Base-by-base conservation (phyloP, 2,888 invertebrate species). In the Mesoligia furuncula region DNA sequence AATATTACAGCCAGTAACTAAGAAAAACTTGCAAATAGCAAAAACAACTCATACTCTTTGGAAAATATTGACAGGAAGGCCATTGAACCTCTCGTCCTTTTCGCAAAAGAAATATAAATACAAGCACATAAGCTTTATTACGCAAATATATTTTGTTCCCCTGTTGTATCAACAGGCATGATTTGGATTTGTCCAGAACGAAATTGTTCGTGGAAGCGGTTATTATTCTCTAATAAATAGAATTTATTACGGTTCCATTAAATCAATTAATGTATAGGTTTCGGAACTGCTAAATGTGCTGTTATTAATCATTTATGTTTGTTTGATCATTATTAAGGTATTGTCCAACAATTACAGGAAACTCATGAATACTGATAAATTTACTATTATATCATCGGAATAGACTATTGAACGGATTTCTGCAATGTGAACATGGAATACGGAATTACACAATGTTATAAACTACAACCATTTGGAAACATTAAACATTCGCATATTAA, bases 401-500 rank as follows among this genome's bases (percentile, higher is more conserved):
- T 68, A 27, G 39, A 65, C 68, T n/a, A 69, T 61, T 66, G 8
- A 72, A 54, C 27, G 13, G 13, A 62, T 80, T 51, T 66, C 57
- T 66, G 74, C 20, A 54, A 62, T 62, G 13, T 51, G 17, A 75
- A 80, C 48, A 77, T 42, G 24, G 54, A 71, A 75, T 69, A 72
- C 31, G 31, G 15, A 70, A 62, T 78, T 61, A 75, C 17, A 64
- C 42, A 82, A 85, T 64, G 73, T 73, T 73, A 79, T 65, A 20
- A 68, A 54, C 81, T 86, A 85, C 84, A 79, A 79, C 79, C 78
- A 79, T 77, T 83, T 68, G 61, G 67, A 65, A 71, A 86, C 78
- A 85, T 78, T 66, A 68, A 75, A 87, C 69, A 75, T 74, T 79
- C 80, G 80, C 83, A 72, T 83, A 87, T 87, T 77, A 79, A 87